Evolutionary conservation across 2,113 vertebrate genomes (phyloP), one percentile per base, ranked within the genome.

Genomic region (Myocastor coypus): DNA sequence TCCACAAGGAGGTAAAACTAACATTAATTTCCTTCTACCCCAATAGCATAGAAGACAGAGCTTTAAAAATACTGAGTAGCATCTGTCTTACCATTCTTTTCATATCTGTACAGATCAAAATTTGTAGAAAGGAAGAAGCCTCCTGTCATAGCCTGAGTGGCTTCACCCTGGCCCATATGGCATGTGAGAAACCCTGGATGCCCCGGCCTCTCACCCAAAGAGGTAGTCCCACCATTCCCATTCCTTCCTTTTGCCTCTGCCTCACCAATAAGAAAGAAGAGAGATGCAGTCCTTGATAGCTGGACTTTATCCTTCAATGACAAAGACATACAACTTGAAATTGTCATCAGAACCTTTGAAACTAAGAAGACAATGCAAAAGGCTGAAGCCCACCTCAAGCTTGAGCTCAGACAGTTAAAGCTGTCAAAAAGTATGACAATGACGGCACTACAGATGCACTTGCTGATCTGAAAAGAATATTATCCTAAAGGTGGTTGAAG

Each of bases 1-100:
- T 89, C 93, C 59, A 94, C 59, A 42, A 92, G 84, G 93, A 89
- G 24, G 78, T 69, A 92, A 96, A 93, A 87, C 69, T 68, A 93
- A 94, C 87, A 94, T 87, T 89, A 95, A 73, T 78, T 95, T 94
- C 61, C 89, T 87, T 93, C 68, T 92, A 73, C 5, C 57, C 30
- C 4, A 71, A 87, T 59, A 94, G 61, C 86, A 61, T 30, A 84
- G 75, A 92, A 83, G 87, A 52, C 16, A 93, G 3, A 94, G 63
- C 68, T 94, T 66, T 17, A 59, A 64, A 83, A 93, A 55, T 42
- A 68, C 19, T 7, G 93, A 50, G 63, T 34, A 88, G n/a, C 63
- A 30, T 87, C 73, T 92, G 61, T 46, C 34, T 66, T 61, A 37
- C 24, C 80, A 69, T 89, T 34, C 14, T 92, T n/a, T 89, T 91